Percentiles rank a stretch among this genome's conserved stretches.
These are phyloP conservation scores for Pocota personata DNA, from an alignment of 2,888 invertebrate species.

Conservation along the genomic window DNA sequence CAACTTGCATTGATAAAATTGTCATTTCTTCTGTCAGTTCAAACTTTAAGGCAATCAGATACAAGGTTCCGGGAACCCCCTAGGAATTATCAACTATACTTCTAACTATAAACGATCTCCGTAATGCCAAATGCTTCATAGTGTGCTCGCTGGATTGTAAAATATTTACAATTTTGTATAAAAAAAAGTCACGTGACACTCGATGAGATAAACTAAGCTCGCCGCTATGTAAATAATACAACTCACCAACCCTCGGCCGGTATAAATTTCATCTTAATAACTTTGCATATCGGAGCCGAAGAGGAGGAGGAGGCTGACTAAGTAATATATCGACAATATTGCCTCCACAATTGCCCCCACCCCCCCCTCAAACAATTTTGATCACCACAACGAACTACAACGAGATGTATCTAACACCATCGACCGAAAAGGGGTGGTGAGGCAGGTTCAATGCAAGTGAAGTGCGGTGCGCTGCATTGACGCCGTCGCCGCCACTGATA, in stretches of 20 bases:
- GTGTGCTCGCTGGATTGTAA: background rate
- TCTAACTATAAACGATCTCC: background rate
- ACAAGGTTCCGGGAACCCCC: background rate
- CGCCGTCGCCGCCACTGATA: slow-evolving; percentile 64
- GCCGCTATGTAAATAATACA: slow-evolving; percentile 34
- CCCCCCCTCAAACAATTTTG: slow-evolving; percentile 16
- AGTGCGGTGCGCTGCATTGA: slow-evolving; percentile 50
- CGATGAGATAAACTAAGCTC: slow-evolving; percentile 22
- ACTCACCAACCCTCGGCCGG: background rate
- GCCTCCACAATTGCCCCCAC: slow-evolving; percentile 25
- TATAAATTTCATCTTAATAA: slow-evolving; percentile 20
- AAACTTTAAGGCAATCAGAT: background rate
- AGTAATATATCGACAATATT: slow-evolving; percentile 20
- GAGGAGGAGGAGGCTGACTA: background rate
- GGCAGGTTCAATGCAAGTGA: slow-evolving; percentile 39
- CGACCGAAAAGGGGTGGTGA: background rate
- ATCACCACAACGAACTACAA: slow-evolving; percentile 1
- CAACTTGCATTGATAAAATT: background rate
- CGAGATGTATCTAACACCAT: background rate
- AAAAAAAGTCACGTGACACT: slow-evolving; percentile 48
- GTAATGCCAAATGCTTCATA: background rate
- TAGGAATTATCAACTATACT: background rate
- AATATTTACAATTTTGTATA: slow-evolving; percentile 24
- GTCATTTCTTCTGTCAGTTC: background rate
- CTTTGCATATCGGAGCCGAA: background rate